phyloP scores from a whole-genome alignment of 2,888 invertebrate genomes.

The Tipula vernalis region DNA sequence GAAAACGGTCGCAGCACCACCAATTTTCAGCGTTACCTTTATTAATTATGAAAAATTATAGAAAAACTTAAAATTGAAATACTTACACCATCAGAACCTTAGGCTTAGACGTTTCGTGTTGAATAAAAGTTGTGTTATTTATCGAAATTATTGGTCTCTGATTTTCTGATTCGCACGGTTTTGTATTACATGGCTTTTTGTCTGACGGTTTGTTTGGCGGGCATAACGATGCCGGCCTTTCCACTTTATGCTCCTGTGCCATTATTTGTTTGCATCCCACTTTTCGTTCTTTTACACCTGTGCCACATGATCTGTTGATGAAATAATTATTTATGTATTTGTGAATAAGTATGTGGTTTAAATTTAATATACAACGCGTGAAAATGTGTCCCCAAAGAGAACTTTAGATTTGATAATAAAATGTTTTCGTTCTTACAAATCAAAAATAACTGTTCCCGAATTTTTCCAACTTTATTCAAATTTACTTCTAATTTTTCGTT shows the following conservation, averaged over 20 bases:
- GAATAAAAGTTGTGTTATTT: conserved; percentile 72
- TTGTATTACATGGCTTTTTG: conserved; percentile 74
- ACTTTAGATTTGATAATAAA: background rate
- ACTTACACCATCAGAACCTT: conserved; percentile 36
- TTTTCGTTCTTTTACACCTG: conserved; percentile 72
- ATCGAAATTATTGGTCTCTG: conserved; percentile 61
- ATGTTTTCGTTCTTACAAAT: background rate
- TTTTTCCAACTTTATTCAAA: too few relatives aligned
- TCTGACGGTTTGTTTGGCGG: conserved; percentile 60
- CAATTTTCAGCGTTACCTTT: conserved; percentile 69
- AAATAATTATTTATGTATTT: background rate
- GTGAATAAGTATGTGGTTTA: background rate
- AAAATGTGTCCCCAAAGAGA: background rate
- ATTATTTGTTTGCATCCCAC: conserved; percentile 84
- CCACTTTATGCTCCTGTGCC: conserved; percentile 83
- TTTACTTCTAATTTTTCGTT: too few relatives aligned
- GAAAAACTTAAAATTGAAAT: background rate
- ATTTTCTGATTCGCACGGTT: conserved; percentile 61
- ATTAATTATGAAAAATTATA: background rate
- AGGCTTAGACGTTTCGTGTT: conserved; percentile 67
- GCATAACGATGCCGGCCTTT: conserved; percentile 63
- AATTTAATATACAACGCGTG: background rate
- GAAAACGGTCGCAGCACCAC: conserved; percentile 81
- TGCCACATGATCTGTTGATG: conserved; percentile 58
- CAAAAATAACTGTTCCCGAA: too few relatives aligned